Percentiles rank a stretch among this genome's conserved stretches.
Evolutionary conservation across 2,797 vertebrate genomes (phyloP).

Genomic region (Sparidentex hasta): DNA sequence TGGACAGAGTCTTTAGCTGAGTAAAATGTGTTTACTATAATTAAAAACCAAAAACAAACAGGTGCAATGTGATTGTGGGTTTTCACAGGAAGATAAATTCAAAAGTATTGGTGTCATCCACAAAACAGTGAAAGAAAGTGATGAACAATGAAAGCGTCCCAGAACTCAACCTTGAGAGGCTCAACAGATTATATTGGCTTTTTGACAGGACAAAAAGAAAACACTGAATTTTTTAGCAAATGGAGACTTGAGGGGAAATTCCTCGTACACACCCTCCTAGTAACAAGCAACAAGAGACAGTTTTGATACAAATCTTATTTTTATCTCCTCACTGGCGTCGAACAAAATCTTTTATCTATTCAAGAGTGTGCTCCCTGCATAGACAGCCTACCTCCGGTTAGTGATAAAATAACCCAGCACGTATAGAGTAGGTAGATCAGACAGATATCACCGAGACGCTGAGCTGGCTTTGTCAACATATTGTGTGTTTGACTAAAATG

Average conservation of each 20-base stretch:
- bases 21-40: neutral
- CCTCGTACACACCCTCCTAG: neutral
- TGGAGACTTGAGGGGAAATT: conserved; percentile 20
- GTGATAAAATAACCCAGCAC: neutral
- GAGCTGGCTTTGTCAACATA: neutral
- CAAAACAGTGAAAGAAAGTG: neutral
- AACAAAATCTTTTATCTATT: neutral
- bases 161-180: neutral
- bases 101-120: neutral
- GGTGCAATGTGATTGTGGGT: neutral
- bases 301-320: neutral
- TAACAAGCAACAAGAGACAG: neutral
- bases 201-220: neutral
- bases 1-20: too few relatives aligned
- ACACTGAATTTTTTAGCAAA: neutral
- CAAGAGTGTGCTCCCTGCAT: neutral
- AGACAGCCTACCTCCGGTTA: neutral
- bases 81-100: neutral
- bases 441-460: conserved; percentile 14
- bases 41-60: neutral
- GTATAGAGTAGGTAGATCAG: conserved; percentile 10
- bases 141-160: neutral
- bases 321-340: neutral
- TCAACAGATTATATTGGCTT: neutral
- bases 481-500: neutral